These are phyloP conservation scores for Pelochelys cantorii DNA, from an alignment of 2,797 vertebrate genomes.

Conservation along the genomic window DNA sequence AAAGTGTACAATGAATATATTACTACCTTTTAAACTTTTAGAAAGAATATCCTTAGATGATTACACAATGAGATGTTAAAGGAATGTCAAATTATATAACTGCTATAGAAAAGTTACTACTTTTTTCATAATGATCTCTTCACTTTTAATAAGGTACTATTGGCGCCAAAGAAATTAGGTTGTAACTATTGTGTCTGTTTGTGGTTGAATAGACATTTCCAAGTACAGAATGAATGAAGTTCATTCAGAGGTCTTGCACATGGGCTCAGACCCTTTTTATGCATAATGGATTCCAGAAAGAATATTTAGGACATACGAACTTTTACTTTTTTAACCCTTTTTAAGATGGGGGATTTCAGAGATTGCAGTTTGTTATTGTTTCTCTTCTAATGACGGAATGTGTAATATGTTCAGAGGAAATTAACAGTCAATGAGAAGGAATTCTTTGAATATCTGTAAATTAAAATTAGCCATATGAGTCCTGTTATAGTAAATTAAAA, in stretches of 20 bases:
- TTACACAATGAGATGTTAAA: conserved; percentile 32
- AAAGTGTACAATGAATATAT: conserved; percentile 20
- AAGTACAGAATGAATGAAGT: conserved; percentile 91
- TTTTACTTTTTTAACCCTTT: conserved; percentile 48
- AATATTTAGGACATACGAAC: conserved; percentile 74
- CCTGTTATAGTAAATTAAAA: not conserved
- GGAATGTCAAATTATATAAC: conserved; percentile 73
- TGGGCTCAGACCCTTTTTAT: conserved; percentile 83
- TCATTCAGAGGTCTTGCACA: conserved; percentile 87
- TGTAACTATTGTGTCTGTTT: conserved; percentile 80
- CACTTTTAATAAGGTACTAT: conserved; percentile 68
- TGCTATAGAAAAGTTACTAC: conserved; percentile 52
- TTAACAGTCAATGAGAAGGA: not conserved
- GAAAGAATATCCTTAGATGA: conserved; percentile 30
- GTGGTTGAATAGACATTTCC: conserved; percentile 85
- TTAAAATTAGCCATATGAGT: conserved; percentile 37
- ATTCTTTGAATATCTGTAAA: not conserved
- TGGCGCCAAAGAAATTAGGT: conserved; percentile 79
- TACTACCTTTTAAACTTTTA: not conserved
- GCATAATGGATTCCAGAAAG: conserved; percentile 81
- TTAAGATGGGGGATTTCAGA: conserved; percentile 13
- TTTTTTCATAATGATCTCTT: conserved; percentile 64
- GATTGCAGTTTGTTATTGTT: conserved; percentile 12
- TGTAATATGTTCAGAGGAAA: not conserved
- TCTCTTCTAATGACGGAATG: not conserved